Base-by-base conservation (phyloP, 2,113 vertebrate species). In the Stomatorhinus ivindoensis region DNA sequence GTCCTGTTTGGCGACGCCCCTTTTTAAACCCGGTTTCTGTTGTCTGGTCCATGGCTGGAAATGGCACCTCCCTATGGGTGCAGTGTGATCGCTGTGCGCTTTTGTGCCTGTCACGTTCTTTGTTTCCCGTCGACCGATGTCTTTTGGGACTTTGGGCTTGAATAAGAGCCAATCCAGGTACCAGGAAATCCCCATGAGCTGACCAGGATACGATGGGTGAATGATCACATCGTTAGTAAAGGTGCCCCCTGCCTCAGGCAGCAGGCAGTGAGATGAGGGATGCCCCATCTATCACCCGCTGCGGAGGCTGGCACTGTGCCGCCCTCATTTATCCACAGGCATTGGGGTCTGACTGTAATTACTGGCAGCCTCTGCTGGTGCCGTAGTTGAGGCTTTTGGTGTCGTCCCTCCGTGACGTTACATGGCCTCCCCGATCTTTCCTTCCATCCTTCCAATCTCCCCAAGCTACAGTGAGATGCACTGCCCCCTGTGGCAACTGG, bases 261-360 rank as follows among this genome's bases (percentile, higher is more conserved):
- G 69, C 10, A 76, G 69, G 27, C 69, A 76, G 69, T 17, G 69
- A 17, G 69, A 76, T 76, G 69, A 48, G 83, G 61, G 61, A 35
- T 44, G 24, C 27, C n/a, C 58, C 65, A 89, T 90, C 73, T 86
- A 61, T 90, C 58, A 89, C 15, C 31, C 5, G 65, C 35, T 48
- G 35, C 2, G 31, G 44, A 39, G 15, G 39, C 27, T 89, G 90
- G 82, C 87, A 46, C 51, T 11, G 24, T 35, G 87, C 87, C 86
- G 19, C 65, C 6, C 58, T 89, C 89, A n/a, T 90, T 91, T 90
- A 89, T 91, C 85, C 73, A 47, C 39, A 55, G 65, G 47, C 8
- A 53, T 46, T n/a, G 47, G 83, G 31, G 88, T 89, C 69, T 65
- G 61, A 47, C 53, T 82, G 88, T 92, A 91, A 92, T 92, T 90